A percentile compares a stretch with the other conserved stretches of the same genome.
Evolutionary conservation across 2,888 invertebrate genomes (phyloP).

Genomic region (Ischnura elegans): DNA sequence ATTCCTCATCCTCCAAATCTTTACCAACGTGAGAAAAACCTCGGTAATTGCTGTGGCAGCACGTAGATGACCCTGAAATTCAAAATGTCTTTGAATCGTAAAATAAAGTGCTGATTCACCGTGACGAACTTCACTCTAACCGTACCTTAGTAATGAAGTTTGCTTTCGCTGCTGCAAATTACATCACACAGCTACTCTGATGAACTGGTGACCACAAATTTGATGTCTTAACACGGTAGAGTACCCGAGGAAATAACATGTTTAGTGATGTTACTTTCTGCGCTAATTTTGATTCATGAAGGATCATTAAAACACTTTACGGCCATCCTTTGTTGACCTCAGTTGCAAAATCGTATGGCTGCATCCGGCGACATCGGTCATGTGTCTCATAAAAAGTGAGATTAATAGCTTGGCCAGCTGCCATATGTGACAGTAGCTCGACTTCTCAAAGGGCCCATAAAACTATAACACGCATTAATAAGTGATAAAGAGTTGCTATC

Average conservation of each 20-base stretch:
- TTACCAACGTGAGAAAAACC: no score
- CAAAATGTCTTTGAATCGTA: no score
- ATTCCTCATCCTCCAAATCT: no score
- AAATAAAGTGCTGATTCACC: no score
- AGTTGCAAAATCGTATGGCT: slow-evolving; percentile 12
- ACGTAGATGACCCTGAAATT: no score
- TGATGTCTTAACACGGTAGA: neutral
- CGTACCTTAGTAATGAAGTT: no score
- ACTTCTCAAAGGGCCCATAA: neutral
- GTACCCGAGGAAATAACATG: neutral
- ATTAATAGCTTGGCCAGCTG: slow-evolving; percentile 26
- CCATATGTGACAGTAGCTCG: neutral
- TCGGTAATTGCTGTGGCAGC: no score
- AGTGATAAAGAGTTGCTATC: neutral
- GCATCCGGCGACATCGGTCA: neutral
- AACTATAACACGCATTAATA: slow-evolving; percentile 22
- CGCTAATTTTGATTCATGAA: neutral
- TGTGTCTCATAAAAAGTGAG: slow-evolving; percentile 18
- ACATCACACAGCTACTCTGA: neutral
- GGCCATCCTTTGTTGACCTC: slow-evolving; percentile 2
- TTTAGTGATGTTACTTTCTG: neutral
- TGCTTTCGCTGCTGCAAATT: no score
- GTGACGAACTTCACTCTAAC: no score
- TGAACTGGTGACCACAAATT: neutral
- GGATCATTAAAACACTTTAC: neutral